phyloP scores from a whole-genome alignment of 2,113 vertebrate genomes.

The Elaphurus davidianus region DNA sequence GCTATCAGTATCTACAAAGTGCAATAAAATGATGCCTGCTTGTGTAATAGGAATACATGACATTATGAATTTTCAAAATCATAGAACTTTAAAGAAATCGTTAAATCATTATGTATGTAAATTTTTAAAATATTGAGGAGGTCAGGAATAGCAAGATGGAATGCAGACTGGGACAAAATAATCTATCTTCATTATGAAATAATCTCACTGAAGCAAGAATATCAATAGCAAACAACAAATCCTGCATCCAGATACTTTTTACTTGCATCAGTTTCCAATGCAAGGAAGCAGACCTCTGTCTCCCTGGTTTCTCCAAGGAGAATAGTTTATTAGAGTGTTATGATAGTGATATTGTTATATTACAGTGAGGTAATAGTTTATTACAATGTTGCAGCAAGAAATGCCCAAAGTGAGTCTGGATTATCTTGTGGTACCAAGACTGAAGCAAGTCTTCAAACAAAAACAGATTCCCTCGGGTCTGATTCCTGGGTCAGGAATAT shows the following conservation, averaged over 20 bases:
- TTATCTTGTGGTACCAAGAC: neutral
- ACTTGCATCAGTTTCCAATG: neutral
- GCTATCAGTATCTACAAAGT: neutral
- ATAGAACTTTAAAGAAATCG: neutral
- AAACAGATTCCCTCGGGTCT: neutral
- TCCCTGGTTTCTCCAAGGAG: neutral
- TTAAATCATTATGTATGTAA: neutral
- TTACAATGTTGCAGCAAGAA: neutral
- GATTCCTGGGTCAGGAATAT: neutral
- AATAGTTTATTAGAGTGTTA: neutral
- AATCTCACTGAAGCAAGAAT: neutral
- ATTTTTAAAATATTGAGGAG: neutral
- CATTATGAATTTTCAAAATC: neutral
- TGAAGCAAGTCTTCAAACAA: neutral
- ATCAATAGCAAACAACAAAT: neutral
- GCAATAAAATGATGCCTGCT: neutral
- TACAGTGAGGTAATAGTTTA: neutral
- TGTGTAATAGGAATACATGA: neutral
- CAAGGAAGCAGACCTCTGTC: neutral
- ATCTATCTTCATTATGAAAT: neutral
- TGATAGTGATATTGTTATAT: neutral
- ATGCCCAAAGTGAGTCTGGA: neutral
- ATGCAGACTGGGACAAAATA: neutral
- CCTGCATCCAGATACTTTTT: neutral
- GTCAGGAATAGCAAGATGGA: neutral